Percentiles rank a stretch among this genome's conserved stretches.
These are phyloP conservation scores for Aspidiotus destructor DNA, from an alignment of 2,888 invertebrate species.

Conservation along the genomic window DNA sequence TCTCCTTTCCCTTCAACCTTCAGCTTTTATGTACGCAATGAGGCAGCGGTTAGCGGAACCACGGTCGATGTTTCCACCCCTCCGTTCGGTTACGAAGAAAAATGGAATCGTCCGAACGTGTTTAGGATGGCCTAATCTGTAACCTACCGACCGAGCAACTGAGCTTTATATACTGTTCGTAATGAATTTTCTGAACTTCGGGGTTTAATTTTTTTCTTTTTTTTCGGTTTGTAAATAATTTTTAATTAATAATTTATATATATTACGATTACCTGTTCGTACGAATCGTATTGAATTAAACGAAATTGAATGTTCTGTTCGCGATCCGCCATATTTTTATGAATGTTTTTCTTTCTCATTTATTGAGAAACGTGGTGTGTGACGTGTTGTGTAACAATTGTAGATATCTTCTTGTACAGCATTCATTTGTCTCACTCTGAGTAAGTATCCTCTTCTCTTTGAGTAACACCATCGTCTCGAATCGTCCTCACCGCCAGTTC, in stretches of 20 bases:
- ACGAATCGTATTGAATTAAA: constrained; percentile 8
- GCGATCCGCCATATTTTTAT: constrained; percentile 23
- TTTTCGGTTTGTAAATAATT: constrained; percentile 25
- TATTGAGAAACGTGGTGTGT: constrained; percentile 27
- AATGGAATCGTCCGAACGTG: constrained; percentile 30
- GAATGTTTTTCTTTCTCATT: background rate
- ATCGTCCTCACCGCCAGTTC: too few relatives aligned
- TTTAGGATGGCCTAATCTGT: constrained; percentile 33
- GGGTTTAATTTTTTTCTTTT: constrained; percentile 11
- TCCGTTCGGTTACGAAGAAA: constrained; percentile 24
- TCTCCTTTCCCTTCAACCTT: too few relatives aligned
- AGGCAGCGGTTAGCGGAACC: background rate
- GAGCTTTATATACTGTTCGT: constrained; percentile 19
- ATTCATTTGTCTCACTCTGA: too few relatives aligned
- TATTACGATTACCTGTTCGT: constrained; percentile 15
- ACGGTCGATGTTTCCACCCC: constrained; percentile 26
- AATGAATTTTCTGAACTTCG: constrained; percentile 26
- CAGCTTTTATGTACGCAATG: background rate
- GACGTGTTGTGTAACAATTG: constrained; percentile 25
- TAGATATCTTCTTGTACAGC: background rate
- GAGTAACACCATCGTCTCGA: too few relatives aligned
- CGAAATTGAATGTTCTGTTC: constrained; percentile 9
- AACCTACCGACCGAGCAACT: constrained; percentile 31
- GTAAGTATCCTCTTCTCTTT: too few relatives aligned
- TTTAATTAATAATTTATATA: constrained; percentile 7